phyloP scores from a whole-genome alignment of 2,113 vertebrate species.

The Stictonetta naevosa region DNA sequence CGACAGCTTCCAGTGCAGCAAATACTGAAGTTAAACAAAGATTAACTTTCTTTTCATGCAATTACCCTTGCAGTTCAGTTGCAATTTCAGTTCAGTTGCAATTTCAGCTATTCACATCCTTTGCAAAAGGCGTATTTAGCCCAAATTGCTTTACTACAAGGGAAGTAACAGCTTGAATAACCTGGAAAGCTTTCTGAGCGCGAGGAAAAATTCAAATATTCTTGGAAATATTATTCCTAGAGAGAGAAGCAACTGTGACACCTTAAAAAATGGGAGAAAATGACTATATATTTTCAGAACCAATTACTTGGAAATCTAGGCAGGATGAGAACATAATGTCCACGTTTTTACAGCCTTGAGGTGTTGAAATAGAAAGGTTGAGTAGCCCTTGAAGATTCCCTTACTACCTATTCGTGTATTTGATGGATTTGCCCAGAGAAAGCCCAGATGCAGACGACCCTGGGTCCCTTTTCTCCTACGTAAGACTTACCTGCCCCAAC shows the following conservation, averaged over 20 bases:
- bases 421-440: background rate
- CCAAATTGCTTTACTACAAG: conserved; percentile 4
- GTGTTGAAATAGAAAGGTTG: background rate
- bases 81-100: conserved; percentile 45
- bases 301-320: background rate
- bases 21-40: conserved; percentile 67
- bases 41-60: conserved; percentile 59
- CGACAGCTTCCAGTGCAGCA: conserved; percentile 26
- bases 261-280: background rate
- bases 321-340: background rate
- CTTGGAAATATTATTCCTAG: background rate
- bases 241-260: background rate
- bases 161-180: conserved; percentile 4
- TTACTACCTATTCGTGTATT: background rate
- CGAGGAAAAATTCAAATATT: background rate
- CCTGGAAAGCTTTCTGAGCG: background rate
- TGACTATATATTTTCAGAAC: background rate
- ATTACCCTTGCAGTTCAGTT: conserved; percentile 46
- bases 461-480: too few relatives aligned
- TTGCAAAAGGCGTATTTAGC: conserved; percentile 46
- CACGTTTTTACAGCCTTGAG: rapidly evolving
- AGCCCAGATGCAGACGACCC: too few relatives aligned
- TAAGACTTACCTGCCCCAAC: too few relatives aligned
- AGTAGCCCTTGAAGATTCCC: background rate
- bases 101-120: conserved; percentile 32